Base-by-base conservation (phyloP, 2,888 invertebrate species). In the Zygaena filipendulae region DNA sequence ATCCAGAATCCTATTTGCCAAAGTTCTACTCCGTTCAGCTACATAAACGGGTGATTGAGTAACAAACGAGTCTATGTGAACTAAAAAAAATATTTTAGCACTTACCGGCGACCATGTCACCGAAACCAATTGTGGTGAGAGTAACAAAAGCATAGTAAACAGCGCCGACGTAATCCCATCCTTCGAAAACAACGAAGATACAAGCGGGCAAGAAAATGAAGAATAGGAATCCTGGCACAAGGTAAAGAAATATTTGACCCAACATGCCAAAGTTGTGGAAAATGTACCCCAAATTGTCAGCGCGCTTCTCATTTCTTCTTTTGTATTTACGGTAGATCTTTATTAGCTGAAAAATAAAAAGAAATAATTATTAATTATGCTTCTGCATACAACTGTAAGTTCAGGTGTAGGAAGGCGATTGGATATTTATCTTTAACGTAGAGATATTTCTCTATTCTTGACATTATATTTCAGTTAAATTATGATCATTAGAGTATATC, bases 71-170 rank as follows among this genome's bases (percentile, higher is more conserved):
- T n/a, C n/a, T n/a, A n/a, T n/a, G n/a, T n/a, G n/a, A n/a, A n/a
- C n/a, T n/a, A n/a, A n/a, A n/a, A n/a, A n/a, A n/a, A n/a, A n/a
- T n/a, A n/a, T n/a, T n/a, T n/a, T n/a, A n/a, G n/a, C n/a, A n/a
- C 32, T 49, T 69, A 91, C 92, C 91, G 62, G 95, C 93, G 14
- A 95, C 94, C 52, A 86, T 87, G 62, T 95, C 95, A n/a, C 95
- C 95, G 61, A 95, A 95, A 20, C 95, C 95, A 40, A 95, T 95
- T 3, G 93, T 93, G 2, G 92, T 90, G 7, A 92, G 81, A 0
- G 92, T 92, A 8, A 93, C 91, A 55, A 92, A 95, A 11, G 92
- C 88, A 53, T 91, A 95, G 59, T 95, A 95, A 21, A 95, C 83
- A 1, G 93, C 85, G 21, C 92, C 87, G 5, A 91, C 85, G 55